Conservation (phyloP, 2,797 vertebrate species). For the Semaprochilodus insignis region DNA sequence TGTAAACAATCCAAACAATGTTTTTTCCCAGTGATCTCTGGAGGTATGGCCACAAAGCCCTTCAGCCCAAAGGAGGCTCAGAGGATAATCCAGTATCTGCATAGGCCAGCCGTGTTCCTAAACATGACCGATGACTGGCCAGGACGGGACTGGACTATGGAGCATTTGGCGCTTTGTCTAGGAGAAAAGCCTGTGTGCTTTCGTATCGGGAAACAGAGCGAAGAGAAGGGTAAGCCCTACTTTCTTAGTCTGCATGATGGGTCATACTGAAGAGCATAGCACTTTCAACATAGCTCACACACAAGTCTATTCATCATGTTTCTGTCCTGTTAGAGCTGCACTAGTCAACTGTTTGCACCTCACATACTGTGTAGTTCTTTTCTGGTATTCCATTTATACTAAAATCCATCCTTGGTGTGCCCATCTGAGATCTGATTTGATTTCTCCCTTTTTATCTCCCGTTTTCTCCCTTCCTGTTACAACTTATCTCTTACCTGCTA, state of each 20-base stretch:
- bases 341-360: background rate
- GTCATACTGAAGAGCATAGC: too few relatives aligned
- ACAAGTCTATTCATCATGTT: background rate
- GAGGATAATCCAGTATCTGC: constrained; percentile 82
- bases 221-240: constrained; percentile 80
- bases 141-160: constrained; percentile 82
- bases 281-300: too few relatives aligned
- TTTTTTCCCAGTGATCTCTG: constrained; percentile 28
- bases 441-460: too few relatives aligned
- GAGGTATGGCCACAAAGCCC: constrained; percentile 79
- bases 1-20: background rate
- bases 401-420: too few relatives aligned
- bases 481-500: too few relatives aligned
- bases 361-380: too few relatives aligned
- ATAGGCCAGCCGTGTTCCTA: constrained; percentile 87
- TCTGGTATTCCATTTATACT: too few relatives aligned
- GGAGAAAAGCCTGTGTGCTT: constrained; percentile 81
- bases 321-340: background rate
- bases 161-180: constrained; percentile 80
- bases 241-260: background rate
- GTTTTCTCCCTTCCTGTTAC: too few relatives aligned
- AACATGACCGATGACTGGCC: constrained; percentile 90
- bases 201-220: constrained; percentile 83
- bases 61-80: constrained; percentile 84
- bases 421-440: too few relatives aligned